These are phyloP conservation scores for Sphenodon punctatus DNA, from an alignment of 2,797 vertebrate genomes.

Conservation along the genomic window DNA sequence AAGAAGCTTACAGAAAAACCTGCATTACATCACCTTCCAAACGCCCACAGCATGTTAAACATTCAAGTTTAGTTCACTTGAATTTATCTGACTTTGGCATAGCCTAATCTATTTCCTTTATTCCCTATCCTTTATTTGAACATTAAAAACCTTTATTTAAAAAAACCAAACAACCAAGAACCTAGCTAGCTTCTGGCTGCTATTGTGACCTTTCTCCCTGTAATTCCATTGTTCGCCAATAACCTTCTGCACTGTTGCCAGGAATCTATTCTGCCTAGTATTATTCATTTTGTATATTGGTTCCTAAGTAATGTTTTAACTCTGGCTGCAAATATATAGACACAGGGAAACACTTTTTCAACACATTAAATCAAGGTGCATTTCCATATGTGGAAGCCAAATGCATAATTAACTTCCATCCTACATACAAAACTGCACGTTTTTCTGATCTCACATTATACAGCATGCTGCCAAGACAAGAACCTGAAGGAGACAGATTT, in stretches of 20 bases:
- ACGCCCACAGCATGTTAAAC: background rate
- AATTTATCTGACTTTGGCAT: background rate
- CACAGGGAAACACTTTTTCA: background rate
- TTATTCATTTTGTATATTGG: background rate
- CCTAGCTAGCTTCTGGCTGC: background rate
- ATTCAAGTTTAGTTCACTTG: background rate
- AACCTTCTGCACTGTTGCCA: background rate
- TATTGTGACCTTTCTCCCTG: fast-evolving
- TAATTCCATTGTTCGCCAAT: background rate
- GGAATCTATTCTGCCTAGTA: background rate
- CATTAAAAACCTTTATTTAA: background rate
- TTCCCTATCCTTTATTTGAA: background rate
- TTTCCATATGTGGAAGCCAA: background rate
- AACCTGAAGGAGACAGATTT: background rate
- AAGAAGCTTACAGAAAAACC: background rate
- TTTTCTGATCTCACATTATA: conserved; percentile 23
- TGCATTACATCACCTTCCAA: background rate
- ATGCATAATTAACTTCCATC: background rate
- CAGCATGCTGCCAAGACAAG: background rate
- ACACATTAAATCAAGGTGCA: conserved; percentile 5
- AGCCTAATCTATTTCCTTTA: background rate
- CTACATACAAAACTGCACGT: background rate
- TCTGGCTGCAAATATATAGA: background rate
- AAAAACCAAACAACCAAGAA: background rate
- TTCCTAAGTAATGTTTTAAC: background rate